Conservation (phyloP, 1,140 invertebrate genomes). For the Ceratina japonica region DNA sequence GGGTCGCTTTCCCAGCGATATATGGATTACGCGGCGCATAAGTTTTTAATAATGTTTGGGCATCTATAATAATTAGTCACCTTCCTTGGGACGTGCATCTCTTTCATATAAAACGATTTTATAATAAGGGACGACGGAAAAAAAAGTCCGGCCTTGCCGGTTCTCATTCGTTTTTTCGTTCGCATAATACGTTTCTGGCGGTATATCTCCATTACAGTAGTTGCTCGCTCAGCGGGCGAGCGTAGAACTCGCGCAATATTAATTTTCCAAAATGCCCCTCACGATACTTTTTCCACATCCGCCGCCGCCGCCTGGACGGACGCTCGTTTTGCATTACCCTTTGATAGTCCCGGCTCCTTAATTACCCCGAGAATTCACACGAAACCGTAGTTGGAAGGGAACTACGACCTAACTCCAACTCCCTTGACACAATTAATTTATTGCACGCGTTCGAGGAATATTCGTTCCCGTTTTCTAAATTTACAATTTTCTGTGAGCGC, state of each 20-base stretch:
- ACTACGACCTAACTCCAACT: no score
- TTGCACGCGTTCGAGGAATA: neutral
- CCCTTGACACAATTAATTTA: constrained; percentile 6
- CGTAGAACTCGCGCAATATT: neutral
- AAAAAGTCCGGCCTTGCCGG: no score
- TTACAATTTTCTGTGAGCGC: neutral
- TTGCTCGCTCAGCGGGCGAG: neutral
- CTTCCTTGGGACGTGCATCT: no score
- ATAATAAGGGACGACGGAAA: no score
- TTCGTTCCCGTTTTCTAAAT: no score
- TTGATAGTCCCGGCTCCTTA: neutral
- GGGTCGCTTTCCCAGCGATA: no score
- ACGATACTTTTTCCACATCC: neutral
- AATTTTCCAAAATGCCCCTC: constrained; percentile 25
- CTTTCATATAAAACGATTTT: no score
- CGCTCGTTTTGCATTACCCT: neutral
- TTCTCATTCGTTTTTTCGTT: neutral
- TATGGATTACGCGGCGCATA: no score
- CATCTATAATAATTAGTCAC: no score
- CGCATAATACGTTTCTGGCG: constrained; percentile 17
- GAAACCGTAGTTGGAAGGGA: neutral
- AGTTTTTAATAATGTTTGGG: no score
- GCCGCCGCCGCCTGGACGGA: neutral
- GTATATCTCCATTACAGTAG: constrained; percentile 30
- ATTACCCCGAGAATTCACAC: constrained; percentile 2